Percentiles rank a stretch among this genome's conserved stretches.
These are phyloP conservation scores for Clytia hemisphaerica DNA, from an alignment of 30 jellyfish, hydroid and myxozoan genomes.

Conservation along the genomic window DNA sequence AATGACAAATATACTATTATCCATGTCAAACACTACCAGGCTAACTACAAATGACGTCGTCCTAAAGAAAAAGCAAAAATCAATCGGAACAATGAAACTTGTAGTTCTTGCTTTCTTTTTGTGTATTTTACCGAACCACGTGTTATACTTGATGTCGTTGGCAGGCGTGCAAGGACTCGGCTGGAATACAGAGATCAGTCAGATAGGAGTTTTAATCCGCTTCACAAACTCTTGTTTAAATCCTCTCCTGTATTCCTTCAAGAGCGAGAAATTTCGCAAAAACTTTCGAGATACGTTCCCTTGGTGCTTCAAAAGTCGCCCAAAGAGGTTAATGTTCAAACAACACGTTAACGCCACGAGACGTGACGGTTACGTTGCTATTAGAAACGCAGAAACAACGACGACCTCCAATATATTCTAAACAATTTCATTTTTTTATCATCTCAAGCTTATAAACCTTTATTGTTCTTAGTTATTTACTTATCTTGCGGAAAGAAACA, in stretches of 20 bases:
- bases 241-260: constrained; percentile 66
- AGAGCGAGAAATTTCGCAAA: constrained; percentile 60
- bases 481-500: too few species aligned
- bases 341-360: too few species aligned
- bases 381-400: too few species aligned
- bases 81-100: constrained; percentile 41
- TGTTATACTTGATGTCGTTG: constrained; percentile 50
- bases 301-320: too few species aligned
- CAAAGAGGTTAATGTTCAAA: too few species aligned
- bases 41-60: too few species aligned
- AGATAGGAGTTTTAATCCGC: constrained; percentile 44
- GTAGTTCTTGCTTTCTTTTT: constrained; percentile 53
- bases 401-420: too few species aligned
- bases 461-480: too few species aligned
- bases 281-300: background rate
- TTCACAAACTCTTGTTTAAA: constrained; percentile 54
- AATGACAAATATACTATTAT: background rate
- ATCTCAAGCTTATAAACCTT: too few species aligned
- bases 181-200: constrained; percentile 58
- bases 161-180: constrained; percentile 11
- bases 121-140: constrained; percentile 66
- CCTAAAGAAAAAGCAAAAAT: constrained; percentile 13
- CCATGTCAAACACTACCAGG: too few species aligned
- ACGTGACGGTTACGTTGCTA: too few species aligned
- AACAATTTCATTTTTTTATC: too few species aligned